Evolutionary conservation across 1,140 invertebrate species (phyloP).

Genomic region (Babylonia areolata): DNA sequence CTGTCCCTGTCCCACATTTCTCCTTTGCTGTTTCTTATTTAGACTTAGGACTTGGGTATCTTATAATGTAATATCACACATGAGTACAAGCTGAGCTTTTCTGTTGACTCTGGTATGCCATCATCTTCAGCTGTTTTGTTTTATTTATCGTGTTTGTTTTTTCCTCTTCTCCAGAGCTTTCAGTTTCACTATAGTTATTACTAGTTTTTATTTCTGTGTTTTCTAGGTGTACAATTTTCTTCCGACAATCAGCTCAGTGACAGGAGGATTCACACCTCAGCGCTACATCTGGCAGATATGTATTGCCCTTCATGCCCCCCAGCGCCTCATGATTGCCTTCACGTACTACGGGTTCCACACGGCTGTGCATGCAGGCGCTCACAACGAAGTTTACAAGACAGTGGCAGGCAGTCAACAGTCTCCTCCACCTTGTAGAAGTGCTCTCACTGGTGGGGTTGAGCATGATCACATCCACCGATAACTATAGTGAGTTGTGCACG

Average conservation of each 20-base stretch:
- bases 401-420: constrained; percentile 82
- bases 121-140: no score
- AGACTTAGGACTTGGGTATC: no score
- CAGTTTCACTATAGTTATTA: no score
- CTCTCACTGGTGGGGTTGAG: constrained; percentile 88
- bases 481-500: constrained; percentile 85
- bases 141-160: no score
- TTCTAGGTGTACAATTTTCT: constrained; percentile 88
- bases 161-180: no score
- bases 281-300: constrained; percentile 94
- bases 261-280: constrained; percentile 93
- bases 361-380: constrained; percentile 76
- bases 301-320: constrained; percentile 91
- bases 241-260: constrained; percentile 95
- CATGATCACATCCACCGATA: constrained; percentile 90
- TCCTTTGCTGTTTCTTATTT: no score
- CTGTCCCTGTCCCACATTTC: no score
- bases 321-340: constrained; percentile 85
- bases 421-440: constrained; percentile 90
- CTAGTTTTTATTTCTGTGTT: constrained; percentile 45
- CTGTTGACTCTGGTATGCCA: no score
- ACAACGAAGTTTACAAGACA: constrained; percentile 78
- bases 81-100: no score
- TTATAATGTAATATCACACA: no score
- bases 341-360: constrained; percentile 84